These are phyloP conservation scores for Ormyrus rosae DNA, from an alignment of 2,888 invertebrate species.

Conservation along the genomic window DNA sequence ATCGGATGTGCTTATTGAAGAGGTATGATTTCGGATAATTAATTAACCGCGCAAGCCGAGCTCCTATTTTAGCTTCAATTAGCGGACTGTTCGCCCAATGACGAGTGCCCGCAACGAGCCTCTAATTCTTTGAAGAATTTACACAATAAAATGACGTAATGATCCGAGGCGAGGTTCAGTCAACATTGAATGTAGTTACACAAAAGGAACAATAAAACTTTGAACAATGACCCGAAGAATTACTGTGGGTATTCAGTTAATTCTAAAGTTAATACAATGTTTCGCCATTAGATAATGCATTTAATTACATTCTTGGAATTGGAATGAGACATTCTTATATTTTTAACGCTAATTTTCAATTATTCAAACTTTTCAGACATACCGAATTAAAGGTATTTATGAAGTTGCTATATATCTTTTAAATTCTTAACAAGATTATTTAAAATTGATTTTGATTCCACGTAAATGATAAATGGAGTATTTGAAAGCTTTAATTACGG, in stretches of 20 bases:
- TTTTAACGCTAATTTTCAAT: too few species aligned
- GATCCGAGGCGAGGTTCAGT: neutral
- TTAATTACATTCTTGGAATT: too few species aligned
- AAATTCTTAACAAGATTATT: too few species aligned
- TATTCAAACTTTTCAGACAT: too few species aligned
- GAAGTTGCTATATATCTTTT: too few species aligned
- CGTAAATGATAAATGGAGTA: too few species aligned
- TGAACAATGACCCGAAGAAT: slow-evolving; percentile 20
- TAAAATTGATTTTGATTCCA: too few species aligned
- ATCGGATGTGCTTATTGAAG: slow-evolving; percentile 42
- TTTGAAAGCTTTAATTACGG: too few species aligned
- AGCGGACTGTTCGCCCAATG: neutral
- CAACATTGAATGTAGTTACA: neutral
- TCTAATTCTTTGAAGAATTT: slow-evolving; percentile 20
- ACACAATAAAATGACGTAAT: slow-evolving; percentile 11
- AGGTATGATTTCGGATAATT: slow-evolving; percentile 40
- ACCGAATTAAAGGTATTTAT: too few species aligned
- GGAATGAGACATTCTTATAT: too few species aligned
- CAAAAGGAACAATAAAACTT: slow-evolving; percentile 8
- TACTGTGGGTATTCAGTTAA: neutral
- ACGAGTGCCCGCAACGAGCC: neutral
- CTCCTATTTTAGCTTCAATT: slow-evolving; percentile 28
- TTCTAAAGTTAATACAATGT: too few species aligned
- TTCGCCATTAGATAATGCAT: too few species aligned
- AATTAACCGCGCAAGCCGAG: slow-evolving; percentile 2